Conservation (phyloP, 2,888 invertebrate species). For the Plemyria rubiginata region DNA sequence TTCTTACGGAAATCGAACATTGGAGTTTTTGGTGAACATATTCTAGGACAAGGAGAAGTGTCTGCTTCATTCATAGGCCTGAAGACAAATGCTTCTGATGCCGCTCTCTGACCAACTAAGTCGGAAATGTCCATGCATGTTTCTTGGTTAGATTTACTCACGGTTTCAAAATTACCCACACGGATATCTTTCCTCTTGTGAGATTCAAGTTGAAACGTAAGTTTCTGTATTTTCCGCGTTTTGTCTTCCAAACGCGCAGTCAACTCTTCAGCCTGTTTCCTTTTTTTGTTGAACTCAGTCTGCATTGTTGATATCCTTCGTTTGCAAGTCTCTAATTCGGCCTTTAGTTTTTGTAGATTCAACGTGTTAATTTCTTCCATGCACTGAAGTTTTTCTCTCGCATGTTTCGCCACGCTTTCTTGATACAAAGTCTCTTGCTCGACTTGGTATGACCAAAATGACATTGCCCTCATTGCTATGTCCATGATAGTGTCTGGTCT, state of each 20-base stretch:
- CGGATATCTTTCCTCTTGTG: constrained; percentile 73
- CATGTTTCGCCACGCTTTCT: constrained; percentile 76
- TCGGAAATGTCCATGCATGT: constrained; percentile 76
- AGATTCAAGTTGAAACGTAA: constrained; percentile 75
- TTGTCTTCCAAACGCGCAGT: constrained; percentile 75
- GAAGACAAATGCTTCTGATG: constrained; percentile 71
- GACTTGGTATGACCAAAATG: constrained; percentile 82
- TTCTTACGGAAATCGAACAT: constrained; percentile 73
- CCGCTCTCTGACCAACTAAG: constrained; percentile 66
- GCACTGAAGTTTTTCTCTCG: constrained; percentile 74
- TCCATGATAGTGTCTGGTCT: constrained; percentile 83
- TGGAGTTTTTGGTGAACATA: constrained; percentile 73
- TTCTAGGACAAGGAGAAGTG: constrained; percentile 55
- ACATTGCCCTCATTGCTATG: constrained; percentile 83
- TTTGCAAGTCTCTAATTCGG: constrained; percentile 77
- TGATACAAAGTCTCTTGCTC: constrained; percentile 81
- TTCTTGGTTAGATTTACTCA: constrained; percentile 58
- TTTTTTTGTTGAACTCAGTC: constrained; percentile 73
- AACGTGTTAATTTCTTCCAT: constrained; percentile 76
- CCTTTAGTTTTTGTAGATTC: constrained; percentile 76
- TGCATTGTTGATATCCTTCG: constrained; percentile 74
- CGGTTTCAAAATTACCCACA: constrained; percentile 56
- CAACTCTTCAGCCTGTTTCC: constrained; percentile 75
- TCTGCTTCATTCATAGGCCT: constrained; percentile 67
- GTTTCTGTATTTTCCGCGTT: constrained; percentile 75